phyloP scores from a whole-genome alignment of 2,888 invertebrate species.

The Diarsia rubi region DNA sequence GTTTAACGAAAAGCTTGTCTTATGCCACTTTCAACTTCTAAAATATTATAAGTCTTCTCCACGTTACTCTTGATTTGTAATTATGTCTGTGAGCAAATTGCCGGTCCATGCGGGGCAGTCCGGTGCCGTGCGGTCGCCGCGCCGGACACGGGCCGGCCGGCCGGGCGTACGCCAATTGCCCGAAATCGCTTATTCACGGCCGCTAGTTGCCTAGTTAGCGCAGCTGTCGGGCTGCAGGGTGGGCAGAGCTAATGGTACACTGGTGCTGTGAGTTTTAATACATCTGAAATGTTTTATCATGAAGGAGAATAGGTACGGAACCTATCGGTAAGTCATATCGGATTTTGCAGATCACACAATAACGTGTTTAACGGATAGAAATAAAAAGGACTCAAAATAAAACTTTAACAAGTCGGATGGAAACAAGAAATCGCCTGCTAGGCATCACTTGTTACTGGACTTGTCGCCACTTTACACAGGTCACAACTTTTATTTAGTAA shows the following conservation, averaged over 20 bases:
- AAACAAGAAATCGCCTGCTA: background rate
- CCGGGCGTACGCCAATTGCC: slow-evolving; percentile 73
- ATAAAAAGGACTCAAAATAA: background rate
- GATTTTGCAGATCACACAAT: background rate
- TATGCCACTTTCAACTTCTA: background rate
- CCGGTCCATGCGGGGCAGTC: slow-evolving; percentile 27
- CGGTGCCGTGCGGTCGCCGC: slow-evolving; percentile 48
- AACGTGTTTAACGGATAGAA: background rate
- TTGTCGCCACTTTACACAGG: background rate
- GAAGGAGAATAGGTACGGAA: background rate
- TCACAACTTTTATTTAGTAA: slow-evolving; percentile 67
- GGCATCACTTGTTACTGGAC: background rate
- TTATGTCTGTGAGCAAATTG: slow-evolving; percentile 63
- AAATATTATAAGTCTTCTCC: slow-evolving; percentile 33
- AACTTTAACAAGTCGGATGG: background rate
- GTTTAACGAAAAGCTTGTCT: background rate
- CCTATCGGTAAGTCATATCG: background rate
- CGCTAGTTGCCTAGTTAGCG: slow-evolving; percentile 86
- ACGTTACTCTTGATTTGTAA: slow-evolving; percentile 40
- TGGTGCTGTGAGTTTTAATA: background rate
- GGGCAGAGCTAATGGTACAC: slow-evolving; percentile 7
- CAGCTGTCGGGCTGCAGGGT: slow-evolving; percentile 74
- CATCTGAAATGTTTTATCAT: background rate
- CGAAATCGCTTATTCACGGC: slow-evolving; percentile 87
- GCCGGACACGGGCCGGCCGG: slow-evolving; percentile 52